These are phyloP conservation scores for Coryphaenoides rupestris DNA, from an alignment of 2,113 vertebrate genomes.

Conservation along the genomic window DNA sequence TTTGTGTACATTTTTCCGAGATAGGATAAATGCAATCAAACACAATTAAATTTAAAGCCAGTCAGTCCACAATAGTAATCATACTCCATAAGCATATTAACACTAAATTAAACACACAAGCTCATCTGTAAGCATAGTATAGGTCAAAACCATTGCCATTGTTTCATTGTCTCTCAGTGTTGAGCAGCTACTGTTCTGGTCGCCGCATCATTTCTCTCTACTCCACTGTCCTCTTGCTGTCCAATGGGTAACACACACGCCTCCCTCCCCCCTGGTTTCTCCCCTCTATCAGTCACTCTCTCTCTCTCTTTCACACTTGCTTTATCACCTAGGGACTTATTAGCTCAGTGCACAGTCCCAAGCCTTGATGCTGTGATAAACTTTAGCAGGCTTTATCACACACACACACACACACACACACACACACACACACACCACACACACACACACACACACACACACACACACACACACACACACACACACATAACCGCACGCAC, in stretches of 20 bases:
- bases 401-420: not conserved
- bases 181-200: not conserved
- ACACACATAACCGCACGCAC: not conserved
- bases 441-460: too few species aligned
- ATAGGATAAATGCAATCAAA: too few species aligned
- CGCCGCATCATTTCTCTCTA: not conserved
- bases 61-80: too few species aligned
- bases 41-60: too few species aligned
- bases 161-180: not conserved
- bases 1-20: too few species aligned
- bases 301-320: constrained; percentile 57
- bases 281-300: constrained; percentile 13
- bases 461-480: too few species aligned
- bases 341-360: constrained; percentile 69
- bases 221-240: not conserved
- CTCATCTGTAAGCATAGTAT: too few species aligned
- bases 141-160: not conserved
- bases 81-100: too few species aligned
- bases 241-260: not conserved
- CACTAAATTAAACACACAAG: too few species aligned
- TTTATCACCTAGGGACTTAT: constrained; percentile 76
- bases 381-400: constrained; percentile 74
- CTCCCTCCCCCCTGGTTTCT: not conserved
- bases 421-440: too few species aligned
- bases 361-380: constrained; percentile 75